Base-by-base conservation (phyloP, 1,140 invertebrate genomes). In the Periplaneta americana region DNA sequence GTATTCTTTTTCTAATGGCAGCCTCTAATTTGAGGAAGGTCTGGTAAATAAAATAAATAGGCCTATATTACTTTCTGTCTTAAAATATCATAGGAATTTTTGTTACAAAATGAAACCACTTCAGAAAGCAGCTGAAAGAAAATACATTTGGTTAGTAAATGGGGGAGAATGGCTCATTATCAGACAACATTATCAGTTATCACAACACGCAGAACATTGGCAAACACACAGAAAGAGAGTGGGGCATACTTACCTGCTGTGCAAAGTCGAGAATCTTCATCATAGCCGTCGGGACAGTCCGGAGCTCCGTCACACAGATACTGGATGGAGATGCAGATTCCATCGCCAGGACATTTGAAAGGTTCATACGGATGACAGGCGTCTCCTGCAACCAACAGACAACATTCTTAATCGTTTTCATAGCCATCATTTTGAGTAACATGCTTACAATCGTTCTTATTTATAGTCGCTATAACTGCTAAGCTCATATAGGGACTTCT, bases 221-320 rank as follows among this genome's bases (percentile, higher is more conserved):
- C 48, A n/a, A n/a, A n/a, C n/a, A n/a, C n/a, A 17, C n/a, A 66
- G 57, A 28, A 1, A 18, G 78, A 36, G 22, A 9, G 32, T 32
- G 11, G n/a, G 28, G 0, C 18, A n/a, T 34, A 87, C 89, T 91
- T 86, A 97, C 96, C 96, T 88, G 97, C 97, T 83, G 97, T 98
- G 88, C 97, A 99, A 31, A 99, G 93, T 85, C 96, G 91, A 78
- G 95, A 94, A 85, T 97, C 95, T 87, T 95, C 93, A 84, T 94
- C 93, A 85, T 97, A 97, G 31, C 96, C 96, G 85, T 98, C 96
- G 33, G 95, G 93, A 90, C 97, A 98, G 88, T 98, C 97, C 0
- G 96, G 95, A 0, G 96, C 96, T 48, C 97, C 97, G 86, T 98
- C 97, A 88, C 95, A 98, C 83, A 94, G 92, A 90, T 98, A 98